These are phyloP conservation scores for Matsumurasca onukii DNA, from an alignment of 1,140 invertebrate species.

Conservation along the genomic window DNA sequence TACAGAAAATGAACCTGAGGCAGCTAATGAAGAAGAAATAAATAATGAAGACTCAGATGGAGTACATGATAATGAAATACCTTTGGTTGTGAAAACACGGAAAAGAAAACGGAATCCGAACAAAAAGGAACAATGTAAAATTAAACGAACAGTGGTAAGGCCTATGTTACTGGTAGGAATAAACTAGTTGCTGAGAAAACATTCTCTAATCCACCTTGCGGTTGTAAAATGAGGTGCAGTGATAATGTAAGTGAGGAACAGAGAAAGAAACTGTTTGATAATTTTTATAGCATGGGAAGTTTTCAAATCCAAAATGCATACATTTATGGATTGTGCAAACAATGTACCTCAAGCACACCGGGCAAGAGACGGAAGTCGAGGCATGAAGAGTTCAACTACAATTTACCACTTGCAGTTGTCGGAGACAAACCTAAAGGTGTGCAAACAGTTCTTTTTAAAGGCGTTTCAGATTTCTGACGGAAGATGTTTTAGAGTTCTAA, in stretches of 20 bases:
- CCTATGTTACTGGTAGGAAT: not conserved
- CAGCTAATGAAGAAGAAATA: too few relatives aligned
- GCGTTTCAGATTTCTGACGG: not conserved
- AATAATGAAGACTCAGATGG: not conserved
- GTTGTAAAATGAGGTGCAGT: not conserved
- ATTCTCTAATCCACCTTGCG: not conserved
- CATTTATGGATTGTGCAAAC: not conserved
- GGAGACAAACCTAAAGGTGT: not conserved
- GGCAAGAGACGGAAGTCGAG: not conserved
- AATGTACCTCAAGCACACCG: not conserved
- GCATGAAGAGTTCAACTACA: not conserved
- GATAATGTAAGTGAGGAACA: not conserved
- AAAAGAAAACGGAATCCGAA: not conserved
- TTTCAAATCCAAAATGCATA: not conserved
- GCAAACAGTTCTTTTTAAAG: not conserved
- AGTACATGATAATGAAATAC: not conserved
- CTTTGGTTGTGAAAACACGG: not conserved
- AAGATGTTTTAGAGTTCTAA: not conserved
- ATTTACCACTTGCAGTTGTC: not conserved
- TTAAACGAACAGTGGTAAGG: not conserved
- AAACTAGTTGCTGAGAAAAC: not conserved
- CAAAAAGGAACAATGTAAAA: not conserved
- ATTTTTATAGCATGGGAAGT: not conserved
- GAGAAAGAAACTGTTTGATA: not conserved
- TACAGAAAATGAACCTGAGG: too few relatives aligned